phyloP scores from a whole-genome alignment of 92 coral and sea anemone species.

The Hydrozoanthus gracilis region DNA sequence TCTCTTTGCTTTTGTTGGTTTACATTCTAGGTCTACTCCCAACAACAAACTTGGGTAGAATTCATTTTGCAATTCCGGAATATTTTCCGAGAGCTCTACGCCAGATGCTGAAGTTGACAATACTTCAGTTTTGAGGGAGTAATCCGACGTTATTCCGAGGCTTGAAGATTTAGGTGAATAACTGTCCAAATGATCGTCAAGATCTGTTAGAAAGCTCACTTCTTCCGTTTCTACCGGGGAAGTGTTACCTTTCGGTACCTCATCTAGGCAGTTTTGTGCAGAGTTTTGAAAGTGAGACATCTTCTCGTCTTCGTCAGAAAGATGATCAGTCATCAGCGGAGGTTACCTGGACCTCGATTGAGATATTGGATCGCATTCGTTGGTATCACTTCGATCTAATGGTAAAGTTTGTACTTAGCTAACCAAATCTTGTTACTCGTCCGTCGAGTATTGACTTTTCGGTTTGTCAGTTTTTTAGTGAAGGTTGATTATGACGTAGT shows the following conservation, averaged over 20 bases:
- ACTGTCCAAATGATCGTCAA: background rate
- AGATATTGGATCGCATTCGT: no score
- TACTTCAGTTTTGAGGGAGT: background rate
- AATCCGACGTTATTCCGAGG: background rate
- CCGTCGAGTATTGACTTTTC: background rate
- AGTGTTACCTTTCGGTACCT: background rate
- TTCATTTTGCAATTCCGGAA: background rate
- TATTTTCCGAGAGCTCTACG: background rate
- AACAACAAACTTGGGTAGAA: background rate
- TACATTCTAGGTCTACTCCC: background rate
- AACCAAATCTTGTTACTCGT: no score
- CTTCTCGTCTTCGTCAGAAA: no score
- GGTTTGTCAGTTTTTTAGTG: background rate
- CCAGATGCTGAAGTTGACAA: slow-evolving; percentile 3
- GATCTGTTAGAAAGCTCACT: background rate
- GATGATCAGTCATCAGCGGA: no score
- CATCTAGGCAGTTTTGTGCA: background rate
- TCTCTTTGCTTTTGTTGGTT: background rate
- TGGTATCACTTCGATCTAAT: no score
- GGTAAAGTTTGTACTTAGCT: no score
- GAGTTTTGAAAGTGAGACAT: background rate
- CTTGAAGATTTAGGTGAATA: background rate
- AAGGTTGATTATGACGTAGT: background rate
- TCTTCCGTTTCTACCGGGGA: background rate
- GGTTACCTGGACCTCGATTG: no score